Conservation (phyloP, 2,888 invertebrate genomes). For the Paralinhomoeus sp. region DNA sequence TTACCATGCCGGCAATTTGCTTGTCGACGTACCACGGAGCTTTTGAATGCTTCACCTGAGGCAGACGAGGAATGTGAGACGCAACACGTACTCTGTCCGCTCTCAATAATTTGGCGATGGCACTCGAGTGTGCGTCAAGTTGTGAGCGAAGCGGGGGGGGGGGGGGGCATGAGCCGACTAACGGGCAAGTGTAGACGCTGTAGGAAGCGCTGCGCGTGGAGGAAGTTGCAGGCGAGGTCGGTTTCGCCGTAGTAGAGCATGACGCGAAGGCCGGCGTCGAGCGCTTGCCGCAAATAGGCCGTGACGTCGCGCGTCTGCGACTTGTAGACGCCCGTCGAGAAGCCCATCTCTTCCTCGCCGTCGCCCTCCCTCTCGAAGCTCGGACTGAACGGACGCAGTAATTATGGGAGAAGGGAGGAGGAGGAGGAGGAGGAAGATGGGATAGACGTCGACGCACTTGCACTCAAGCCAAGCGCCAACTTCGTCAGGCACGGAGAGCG, state of each 20-base stretch:
- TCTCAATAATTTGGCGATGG: background rate
- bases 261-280: background rate
- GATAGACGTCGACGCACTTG: background rate
- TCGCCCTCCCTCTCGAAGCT: no score
- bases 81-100: background rate
- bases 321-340: no score
- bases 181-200: background rate
- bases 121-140: no score
- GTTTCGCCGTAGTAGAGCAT: conserved; percentile 3
- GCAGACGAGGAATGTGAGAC: background rate
- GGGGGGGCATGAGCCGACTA: no score
- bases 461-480: background rate
- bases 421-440: no score
- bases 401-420: no score
- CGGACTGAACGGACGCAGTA: no score
- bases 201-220: conserved; percentile 1
- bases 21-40: conserved; percentile 1
- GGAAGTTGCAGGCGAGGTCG: conserved; percentile 1
- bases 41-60: conserved; percentile 1
- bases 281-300: no score
- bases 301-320: no score
- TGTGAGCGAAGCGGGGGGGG: no score
- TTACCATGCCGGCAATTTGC: conserved; percentile 6
- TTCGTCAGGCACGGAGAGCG: background rate
- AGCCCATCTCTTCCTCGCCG: no score